phyloP scores from a whole-genome alignment of 1,140 invertebrate species.

The Zaprionus ornatus region DNA sequence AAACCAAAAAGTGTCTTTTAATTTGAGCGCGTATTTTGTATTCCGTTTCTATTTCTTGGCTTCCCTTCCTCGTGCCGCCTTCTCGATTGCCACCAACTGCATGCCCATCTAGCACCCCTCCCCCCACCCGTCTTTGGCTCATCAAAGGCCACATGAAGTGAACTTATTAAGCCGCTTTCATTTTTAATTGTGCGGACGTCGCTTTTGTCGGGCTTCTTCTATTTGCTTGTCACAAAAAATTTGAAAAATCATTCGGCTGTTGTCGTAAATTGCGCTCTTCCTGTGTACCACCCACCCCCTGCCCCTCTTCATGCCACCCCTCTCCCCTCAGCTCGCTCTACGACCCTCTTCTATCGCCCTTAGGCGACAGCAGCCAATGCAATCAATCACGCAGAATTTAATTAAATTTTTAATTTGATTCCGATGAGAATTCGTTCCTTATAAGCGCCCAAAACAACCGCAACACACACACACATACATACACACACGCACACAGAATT shows the following conservation, averaged over 20 bases:
- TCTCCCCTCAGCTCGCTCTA: neutral
- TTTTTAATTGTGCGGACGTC: slow-evolving; percentile 71
- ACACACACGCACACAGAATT: neutral
- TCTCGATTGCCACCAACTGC: neutral
- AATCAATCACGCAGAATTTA: slow-evolving; percentile 77
- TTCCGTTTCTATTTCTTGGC: neutral
- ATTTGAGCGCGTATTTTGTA: slow-evolving; percentile 50
- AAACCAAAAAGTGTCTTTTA: slow-evolving; percentile 71
- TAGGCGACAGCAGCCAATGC: slow-evolving; percentile 47
- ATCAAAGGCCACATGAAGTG: slow-evolving; percentile 64
- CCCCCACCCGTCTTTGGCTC: slow-evolving; percentile 16
- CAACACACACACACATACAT: too few species aligned
- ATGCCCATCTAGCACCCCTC: neutral
- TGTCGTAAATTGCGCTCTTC: slow-evolving; percentile 35
- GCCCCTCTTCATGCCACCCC: neutral
- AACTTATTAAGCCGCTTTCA: slow-evolving; percentile 78
- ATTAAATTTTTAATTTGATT: slow-evolving; percentile 63
- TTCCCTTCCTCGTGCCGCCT: neutral
- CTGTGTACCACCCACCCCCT: slow-evolving; percentile 10
- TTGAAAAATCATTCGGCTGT: slow-evolving; percentile 59
- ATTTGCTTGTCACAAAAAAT: slow-evolving; percentile 62
- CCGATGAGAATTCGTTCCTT: slow-evolving; percentile 25
- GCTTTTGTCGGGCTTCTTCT: slow-evolving; percentile 43
- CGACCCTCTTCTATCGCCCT: neutral
- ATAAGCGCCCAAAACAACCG: slow-evolving; percentile 23